A percentile compares a stretch with the other conserved stretches of the same genome.
Conservation (phyloP, 2,113 vertebrate species). For the Anoplopoma fimbria region DNA sequence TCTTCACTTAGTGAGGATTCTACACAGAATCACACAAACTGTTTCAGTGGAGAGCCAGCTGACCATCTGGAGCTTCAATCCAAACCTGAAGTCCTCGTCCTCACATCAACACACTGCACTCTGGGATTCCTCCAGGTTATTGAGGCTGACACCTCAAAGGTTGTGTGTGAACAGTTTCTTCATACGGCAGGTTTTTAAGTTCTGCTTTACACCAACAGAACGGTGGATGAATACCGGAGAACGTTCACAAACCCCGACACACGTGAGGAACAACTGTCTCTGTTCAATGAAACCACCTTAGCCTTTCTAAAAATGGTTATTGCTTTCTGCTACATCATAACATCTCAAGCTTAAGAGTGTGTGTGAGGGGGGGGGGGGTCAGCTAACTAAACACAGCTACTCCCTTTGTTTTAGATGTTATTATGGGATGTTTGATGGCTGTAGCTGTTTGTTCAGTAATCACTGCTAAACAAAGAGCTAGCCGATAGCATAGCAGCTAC, state of each 20-base stretch:
- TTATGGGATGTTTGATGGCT: no score
- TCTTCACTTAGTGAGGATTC: background rate
- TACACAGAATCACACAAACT: background rate
- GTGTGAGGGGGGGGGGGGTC: no score
- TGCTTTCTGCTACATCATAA: background rate
- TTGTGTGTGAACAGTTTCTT: no score
- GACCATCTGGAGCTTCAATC: conserved; percentile 8
- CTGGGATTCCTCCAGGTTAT: no score
- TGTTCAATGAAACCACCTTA: background rate
- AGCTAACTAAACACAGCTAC: no score
- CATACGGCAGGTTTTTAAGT: no score
- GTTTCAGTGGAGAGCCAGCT: conserved; percentile 23
- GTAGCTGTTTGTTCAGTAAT: no score
- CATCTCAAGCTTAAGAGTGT: accelerated
- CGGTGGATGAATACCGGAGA: background rate
- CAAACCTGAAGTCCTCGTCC: background rate
- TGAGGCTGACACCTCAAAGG: no score
- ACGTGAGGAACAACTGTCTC: background rate
- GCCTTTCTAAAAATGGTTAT: background rate
- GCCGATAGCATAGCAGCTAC: background rate
- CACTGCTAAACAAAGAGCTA: background rate
- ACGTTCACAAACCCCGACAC: background rate
- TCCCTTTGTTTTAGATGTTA: no score
- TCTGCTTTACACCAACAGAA: background rate
- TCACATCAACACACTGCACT: background rate